Base-by-base conservation (phyloP, 2,113 vertebrate genomes). In the Eleginops maclovinus region DNA sequence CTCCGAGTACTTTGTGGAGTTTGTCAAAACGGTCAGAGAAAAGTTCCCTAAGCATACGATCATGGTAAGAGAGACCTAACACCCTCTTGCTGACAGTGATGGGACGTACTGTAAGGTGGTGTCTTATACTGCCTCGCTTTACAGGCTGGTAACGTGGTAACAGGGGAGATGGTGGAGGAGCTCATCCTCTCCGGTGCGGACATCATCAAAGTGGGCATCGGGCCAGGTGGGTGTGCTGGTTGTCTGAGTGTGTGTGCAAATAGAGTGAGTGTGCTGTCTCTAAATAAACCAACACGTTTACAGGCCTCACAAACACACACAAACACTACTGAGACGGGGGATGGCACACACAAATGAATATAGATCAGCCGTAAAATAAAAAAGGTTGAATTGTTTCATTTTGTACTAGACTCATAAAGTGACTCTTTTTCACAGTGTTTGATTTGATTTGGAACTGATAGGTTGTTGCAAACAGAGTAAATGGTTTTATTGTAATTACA, bases 121-220 rank as follows among this genome's bases (percentile, higher is more conserved):
- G 14, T 11, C 50, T 54, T 5, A 44, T 9, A 17, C 44, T 53
- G 22, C 62, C 43, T 67, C 51, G 3, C 6, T 53, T 75, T 58
- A 67, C 89, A 99, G 98, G 98, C 98, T 72, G 98, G 98, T 26
- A 99, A 99, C 2, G 98, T 99, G 89, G 98, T 99, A 55, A 99
- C 98, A 0, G 98, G 98, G 54, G 98, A 99, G 93, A 99, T 99
- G 98, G 98, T 99, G 70, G 98, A 99, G 84, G 98, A 99, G 79
- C 97, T 99, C 55, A 97, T 99, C 91, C 95, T 99, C 61, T 95
- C 97, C 0, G 98, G 98, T 63, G 98, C 98, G 77, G 98, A 99
- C 89, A 97, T 99, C 83, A 98, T 99, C 88, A 99, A 99, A 98
- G 98, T 99, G 89, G 98, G 98, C 82, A 97, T 99, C 0, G 98